Evolutionary conservation across 1,140 invertebrate genomes (phyloP).

Genomic region (Rhynchophorus ferrugineus): DNA sequence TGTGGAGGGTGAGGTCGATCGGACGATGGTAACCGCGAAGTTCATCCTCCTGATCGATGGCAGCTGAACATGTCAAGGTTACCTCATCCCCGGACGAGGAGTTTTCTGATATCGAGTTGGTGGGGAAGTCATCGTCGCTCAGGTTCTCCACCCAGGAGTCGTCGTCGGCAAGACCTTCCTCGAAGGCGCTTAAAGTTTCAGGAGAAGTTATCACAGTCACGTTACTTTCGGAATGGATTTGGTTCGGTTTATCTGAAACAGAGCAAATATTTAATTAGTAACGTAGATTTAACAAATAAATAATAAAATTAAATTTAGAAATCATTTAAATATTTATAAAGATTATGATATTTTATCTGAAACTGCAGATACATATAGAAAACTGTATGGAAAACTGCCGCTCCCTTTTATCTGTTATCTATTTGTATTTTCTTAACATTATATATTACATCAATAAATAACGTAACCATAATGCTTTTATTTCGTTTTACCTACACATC

Average conservation of each 20-base stretch:
- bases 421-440: too few species aligned
- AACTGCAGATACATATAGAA: too few species aligned
- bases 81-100: conserved; percentile 53
- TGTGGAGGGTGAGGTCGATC: conserved; percentile 85
- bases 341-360: too few species aligned
- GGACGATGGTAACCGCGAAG: conserved; percentile 69
- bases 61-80: conserved; percentile 44
- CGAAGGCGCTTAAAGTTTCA: conserved; percentile 59
- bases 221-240: conserved; percentile 36
- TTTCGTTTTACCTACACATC: too few species aligned
- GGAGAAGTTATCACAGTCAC: conserved; percentile 56
- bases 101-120: conserved; percentile 47
- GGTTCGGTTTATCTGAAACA: conserved; percentile 22
- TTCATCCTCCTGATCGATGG: conserved; percentile 67
- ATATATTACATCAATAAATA: too few species aligned
- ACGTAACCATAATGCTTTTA: too few species aligned
- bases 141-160: conserved; percentile 82
- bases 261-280: background rate
- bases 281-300: too few species aligned
- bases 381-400: too few species aligned
- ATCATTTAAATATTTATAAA: too few species aligned
- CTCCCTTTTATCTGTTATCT: too few species aligned
- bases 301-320: too few species aligned
- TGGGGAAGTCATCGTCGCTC: conserved; percentile 58
- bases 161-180: conserved; percentile 76